Evolutionary conservation across 1,140 invertebrate species (phyloP), one percentile per base, ranked within the genome.

Genomic region (Cheumatopsyche charites): DNA sequence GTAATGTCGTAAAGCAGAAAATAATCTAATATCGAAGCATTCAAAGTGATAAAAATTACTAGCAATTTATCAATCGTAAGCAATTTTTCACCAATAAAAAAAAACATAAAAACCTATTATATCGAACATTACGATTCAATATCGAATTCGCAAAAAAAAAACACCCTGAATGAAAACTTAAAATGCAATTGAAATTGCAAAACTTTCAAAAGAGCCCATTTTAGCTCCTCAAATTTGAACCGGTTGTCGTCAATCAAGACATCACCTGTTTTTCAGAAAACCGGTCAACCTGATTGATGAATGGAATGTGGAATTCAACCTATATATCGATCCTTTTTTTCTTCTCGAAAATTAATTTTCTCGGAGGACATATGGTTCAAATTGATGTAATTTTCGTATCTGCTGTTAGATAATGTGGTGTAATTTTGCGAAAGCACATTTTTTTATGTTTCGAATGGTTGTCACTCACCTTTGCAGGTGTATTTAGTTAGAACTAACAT

Each of bases 21-120:
- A 68, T 67, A 13, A 47, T 45, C 36, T 67, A n/a, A 43, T 45
- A 67, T 47, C 62, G 36, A 29, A 67, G n/a, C 21, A 67, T 13
- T 42, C 17, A 6, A 19, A 45, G 23, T 67, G 9, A 36, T 36
- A 36, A 36, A 36, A 36, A 36, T 36, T 36, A 9, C 29, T 26
- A 2, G 21, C 49, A 17, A 36, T 36, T 36, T 36, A 36, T 36
- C 29, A 36, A 36, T 36, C 29, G 9, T 36, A 3, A 13, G 55
- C 26, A 61, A 61, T 21, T 21, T 61, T 19, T 21, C 26, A 26
- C 19, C 19, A 15, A 61, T 26, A 26, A 13, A 25, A 36, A 36
- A 36, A 9, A 36, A 36, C 29, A 36, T 9, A 36, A 4, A 36
- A 3, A 36, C 9, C 3, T 36, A 9, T 36, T 36, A 36, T 36